These are phyloP conservation scores for Grammomys dolichurus DNA, from an alignment of 2,113 vertebrate genomes.

Conservation along the genomic window DNA sequence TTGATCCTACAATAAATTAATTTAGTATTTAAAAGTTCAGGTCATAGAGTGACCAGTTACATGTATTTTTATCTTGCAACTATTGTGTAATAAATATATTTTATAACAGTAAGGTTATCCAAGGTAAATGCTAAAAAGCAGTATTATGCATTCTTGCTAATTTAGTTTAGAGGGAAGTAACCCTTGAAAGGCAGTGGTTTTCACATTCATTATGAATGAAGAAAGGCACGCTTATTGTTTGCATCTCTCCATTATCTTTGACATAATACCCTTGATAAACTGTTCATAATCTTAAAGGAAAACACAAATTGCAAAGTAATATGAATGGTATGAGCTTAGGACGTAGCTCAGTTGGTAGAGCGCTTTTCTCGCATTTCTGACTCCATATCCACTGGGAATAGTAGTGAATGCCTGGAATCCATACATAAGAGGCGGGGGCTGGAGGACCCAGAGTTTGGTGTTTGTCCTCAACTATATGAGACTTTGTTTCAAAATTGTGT, in stretches of 20 bases:
- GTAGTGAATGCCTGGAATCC: not conserved
- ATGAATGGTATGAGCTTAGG: not conserved
- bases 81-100: conserved; percentile 33
- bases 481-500: not conserved
- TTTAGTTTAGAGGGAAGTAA: not conserved
- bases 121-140: conserved; percentile 36
- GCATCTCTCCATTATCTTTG: not conserved
- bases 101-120: conserved; percentile 38
- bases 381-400: not conserved
- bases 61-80: not conserved
- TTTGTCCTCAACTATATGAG: not conserved
- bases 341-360: not conserved
- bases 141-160: not conserved
- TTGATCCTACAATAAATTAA: conserved; percentile 18
- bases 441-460: not conserved
- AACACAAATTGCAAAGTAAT: conserved; percentile 40
- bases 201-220: conserved; percentile 23
- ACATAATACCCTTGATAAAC: not conserved
- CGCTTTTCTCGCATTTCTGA: not conserved
- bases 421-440: not conserved
- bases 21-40: conserved; percentile 22
- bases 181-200: not conserved
- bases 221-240: not conserved
- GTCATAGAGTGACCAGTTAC: conserved; percentile 3
- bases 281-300: conserved; percentile 46